Evolutionary conservation across 2,888 invertebrate genomes (phyloP).

Genomic region (Ectemnius lituratus): DNA sequence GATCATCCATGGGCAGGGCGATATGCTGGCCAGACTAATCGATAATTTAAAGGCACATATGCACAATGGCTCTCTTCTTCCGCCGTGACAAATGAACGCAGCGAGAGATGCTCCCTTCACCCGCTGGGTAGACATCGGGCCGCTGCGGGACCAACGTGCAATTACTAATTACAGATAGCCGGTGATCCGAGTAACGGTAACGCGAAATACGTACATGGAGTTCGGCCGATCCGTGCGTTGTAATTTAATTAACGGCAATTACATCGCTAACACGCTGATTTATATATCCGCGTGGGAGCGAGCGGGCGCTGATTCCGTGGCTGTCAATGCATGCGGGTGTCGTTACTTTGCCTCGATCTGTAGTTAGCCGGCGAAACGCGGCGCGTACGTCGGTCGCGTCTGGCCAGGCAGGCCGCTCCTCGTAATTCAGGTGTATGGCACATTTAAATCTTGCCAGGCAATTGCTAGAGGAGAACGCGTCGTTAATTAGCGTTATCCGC

Average conservation of each 20-base stretch:
- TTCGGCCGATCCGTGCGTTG: constrained; percentile 31
- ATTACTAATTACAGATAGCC: constrained; percentile 60
- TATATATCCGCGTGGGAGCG: constrained; percentile 50
- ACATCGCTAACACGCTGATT: constrained; percentile 55
- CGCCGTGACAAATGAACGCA: constrained; percentile 52
- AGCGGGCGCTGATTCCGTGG: constrained; percentile 18
- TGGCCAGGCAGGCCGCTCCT: constrained; percentile 53
- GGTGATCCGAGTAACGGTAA: constrained; percentile 57
- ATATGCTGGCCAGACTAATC: constrained; percentile 11
- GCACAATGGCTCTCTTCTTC: constrained; percentile 8
- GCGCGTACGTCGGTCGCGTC: neutral
- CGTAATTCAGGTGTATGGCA: constrained; percentile 35
- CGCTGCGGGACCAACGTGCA: constrained; percentile 41
- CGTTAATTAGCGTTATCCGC: constrained; percentile 34
- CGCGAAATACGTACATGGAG: constrained; percentile 17
- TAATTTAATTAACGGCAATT: constrained; percentile 65
- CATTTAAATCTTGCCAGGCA: constrained; percentile 36
- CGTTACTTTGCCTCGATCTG: constrained; percentile 12
- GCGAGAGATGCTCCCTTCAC: neutral
- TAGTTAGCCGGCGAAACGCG: constrained; percentile 25
- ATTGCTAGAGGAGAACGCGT: constrained; percentile 1
- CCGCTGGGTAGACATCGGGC: too few relatives aligned
- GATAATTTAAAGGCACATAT: constrained; percentile 25
- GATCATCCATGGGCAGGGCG: constrained; percentile 7
- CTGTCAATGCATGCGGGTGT: constrained; percentile 38